Evolutionary conservation across 2,797 vertebrate genomes (phyloP).

Genomic region (Propithecus perrieri): DNA sequence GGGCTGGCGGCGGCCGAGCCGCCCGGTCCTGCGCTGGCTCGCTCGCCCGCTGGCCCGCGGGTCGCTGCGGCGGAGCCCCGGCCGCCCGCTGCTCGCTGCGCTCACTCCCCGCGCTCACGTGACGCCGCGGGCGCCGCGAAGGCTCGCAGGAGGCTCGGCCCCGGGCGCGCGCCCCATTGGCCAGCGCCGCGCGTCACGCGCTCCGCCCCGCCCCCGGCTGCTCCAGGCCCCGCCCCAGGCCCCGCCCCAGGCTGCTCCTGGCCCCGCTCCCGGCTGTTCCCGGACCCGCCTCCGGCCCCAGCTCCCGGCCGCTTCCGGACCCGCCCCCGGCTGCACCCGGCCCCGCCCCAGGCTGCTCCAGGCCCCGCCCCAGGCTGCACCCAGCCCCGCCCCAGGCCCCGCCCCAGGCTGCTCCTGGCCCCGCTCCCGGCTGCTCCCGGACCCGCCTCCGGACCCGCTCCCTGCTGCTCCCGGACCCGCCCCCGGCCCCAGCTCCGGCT

Average conservation of each 20-base stretch:
- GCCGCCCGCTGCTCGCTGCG: background rate
- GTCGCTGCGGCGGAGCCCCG: conserved; percentile 27
- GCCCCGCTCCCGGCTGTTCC: background rate
- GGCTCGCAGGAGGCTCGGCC: conserved; percentile 94
- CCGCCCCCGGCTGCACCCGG: no score
- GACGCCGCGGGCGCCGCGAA: conserved; percentile 84
- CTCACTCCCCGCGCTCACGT: conserved; percentile 66
- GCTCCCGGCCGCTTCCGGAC: no score
- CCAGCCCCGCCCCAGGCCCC: no score
- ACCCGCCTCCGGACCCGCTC: no score
- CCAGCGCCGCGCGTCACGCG: conserved; percentile 59
- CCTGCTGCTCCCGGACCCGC: no score
- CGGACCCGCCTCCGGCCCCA: background rate
- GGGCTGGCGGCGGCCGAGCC: background rate
- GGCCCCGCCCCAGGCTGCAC: no score
- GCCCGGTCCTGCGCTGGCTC: background rate
- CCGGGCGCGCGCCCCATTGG: conserved; percentile 87
- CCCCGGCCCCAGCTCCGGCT: no score
- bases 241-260: background rate
- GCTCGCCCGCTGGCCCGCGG: conserved; percentile 47
- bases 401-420: no score
- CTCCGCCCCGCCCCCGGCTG: conserved; percentile 82
- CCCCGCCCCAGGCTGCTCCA: no score
- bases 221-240: conserved; percentile 63
- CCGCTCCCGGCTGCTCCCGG: no score